Evolutionary conservation across 2,888 invertebrate genomes (phyloP), one percentile per base, ranked within the genome.

Genomic region (Hylaea fasciaria): DNA sequence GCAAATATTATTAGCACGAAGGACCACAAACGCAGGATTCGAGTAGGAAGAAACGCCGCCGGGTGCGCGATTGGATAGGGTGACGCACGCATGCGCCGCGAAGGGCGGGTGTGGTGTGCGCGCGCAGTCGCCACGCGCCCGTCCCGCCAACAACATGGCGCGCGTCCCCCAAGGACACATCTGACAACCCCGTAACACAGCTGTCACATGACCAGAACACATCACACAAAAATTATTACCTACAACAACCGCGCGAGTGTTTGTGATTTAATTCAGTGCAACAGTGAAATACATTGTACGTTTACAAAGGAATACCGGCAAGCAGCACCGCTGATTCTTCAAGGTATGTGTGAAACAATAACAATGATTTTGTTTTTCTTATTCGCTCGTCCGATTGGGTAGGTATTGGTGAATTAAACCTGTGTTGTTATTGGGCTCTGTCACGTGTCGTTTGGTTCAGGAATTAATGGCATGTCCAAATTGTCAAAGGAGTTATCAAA

Each of bases 51-150:
- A 69, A 73, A 72, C 67, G 65, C 60, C 68, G 65, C 60, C 68
- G 65, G 67, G 71, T 65, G 73, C 17, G 39, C 39, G 28, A 39
- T 28, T 37, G 52, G 53, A 78, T 81, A 78, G 85, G 87, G 87
- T 87, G 85, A 86, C 86, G 87, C 84, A 85, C 88, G 88, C 91
- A 83, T 83, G 89, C 87, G 85, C 82, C 62, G 71, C 59, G 64
- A 78, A 32, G 81, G 64, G 61, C 65, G 63, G 85, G 86, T 40
- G 82, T 85, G 81, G 86, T 22, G 87, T 87, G 66, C 76, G 80
- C 83, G 89, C 91, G 89, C 91, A 91, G 91, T 91, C 88, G 88
- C 83, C 88, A 87, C 88, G 89, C 91, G 91, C 86, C 82, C 83
- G 87, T 85, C 85, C 84, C 80, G 80, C 80, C 84, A 82, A 74